phyloP scores from a whole-genome alignment of 2,113 vertebrate genomes.

The Petrocephalus microphthalmus region DNA sequence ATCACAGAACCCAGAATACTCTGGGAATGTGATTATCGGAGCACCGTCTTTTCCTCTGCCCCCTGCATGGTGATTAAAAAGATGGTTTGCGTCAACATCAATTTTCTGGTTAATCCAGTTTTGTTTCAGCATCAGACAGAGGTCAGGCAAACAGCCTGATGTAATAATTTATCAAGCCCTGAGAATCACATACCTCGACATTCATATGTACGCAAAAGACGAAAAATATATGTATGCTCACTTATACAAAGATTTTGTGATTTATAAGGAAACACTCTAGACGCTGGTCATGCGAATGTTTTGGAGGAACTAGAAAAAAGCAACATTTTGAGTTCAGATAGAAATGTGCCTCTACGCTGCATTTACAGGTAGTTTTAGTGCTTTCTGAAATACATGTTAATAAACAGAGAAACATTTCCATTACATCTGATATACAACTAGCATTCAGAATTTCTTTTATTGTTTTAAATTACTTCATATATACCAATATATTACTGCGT shows the following conservation, averaged over 20 bases:
- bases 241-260: not conserved
- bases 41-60: slow-evolving; percentile 87
- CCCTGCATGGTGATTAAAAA: slow-evolving; percentile 56
- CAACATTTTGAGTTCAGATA: not conserved
- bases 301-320: not conserved
- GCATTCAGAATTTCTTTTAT: not conserved
- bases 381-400: not conserved
- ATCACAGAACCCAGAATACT: slow-evolving; percentile 80
- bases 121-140: not conserved
- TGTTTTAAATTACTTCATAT: not conserved
- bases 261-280: not conserved
- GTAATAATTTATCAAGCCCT: too few species aligned
- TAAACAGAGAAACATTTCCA: not conserved
- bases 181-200: too few species aligned
- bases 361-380: too few species aligned
- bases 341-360: not conserved
- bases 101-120: not conserved
- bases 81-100: not conserved
- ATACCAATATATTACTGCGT: not conserved
- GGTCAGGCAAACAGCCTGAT: too few species aligned
- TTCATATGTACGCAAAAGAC: not conserved
- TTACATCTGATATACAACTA: not conserved
- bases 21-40: slow-evolving; percentile 87
- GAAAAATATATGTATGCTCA: not conserved
- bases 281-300: not conserved